Conservation (phyloP, 2,113 vertebrate species). For the Rutilus rutilus region DNA sequence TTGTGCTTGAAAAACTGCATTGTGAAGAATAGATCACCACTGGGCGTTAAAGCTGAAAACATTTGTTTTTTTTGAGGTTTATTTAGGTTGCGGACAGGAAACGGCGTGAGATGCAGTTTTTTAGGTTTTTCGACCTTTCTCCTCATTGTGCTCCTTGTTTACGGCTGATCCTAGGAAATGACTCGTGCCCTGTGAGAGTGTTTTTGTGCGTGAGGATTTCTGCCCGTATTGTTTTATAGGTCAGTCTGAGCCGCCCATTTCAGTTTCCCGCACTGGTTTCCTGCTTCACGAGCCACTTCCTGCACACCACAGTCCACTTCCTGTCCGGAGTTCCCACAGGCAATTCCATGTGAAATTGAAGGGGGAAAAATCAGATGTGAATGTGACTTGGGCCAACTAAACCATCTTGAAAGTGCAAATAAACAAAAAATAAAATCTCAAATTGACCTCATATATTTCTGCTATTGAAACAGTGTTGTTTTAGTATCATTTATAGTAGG, state of each 20-base stretch:
- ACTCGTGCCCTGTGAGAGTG: not conserved
- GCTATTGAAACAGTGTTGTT: not conserved
- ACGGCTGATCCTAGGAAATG: constrained; percentile 15
- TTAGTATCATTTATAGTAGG: not conserved
- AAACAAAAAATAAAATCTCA: constrained; percentile 13
- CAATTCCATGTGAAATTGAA: constrained; percentile 21
- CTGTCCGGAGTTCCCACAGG: constrained; percentile 67
- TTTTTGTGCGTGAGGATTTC: constrained; percentile 35
- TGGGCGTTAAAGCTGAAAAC: constrained; percentile 27
- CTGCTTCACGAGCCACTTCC: constrained; percentile 61
- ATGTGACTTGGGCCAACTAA: not conserved
- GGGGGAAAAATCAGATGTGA: not conserved
- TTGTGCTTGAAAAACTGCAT: constrained; percentile 1
- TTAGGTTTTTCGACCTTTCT: constrained; percentile 5
- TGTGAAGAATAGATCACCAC: not conserved
- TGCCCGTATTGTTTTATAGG: constrained; percentile 42
- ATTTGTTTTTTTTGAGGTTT: not conserved
- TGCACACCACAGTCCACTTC: constrained; percentile 54
- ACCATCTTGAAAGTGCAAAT: constrained; percentile 20
- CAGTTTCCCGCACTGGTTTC: constrained; percentile 53
- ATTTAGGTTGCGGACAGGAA: constrained; percentile 31
- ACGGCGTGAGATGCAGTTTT: not conserved
- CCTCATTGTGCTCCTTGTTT: constrained; percentile 36
- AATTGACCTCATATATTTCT: not conserved
- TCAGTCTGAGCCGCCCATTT: constrained; percentile 46